Evolutionary conservation across 1,140 invertebrate genomes (phyloP).

Genomic region (Lethrus apterus): DNA sequence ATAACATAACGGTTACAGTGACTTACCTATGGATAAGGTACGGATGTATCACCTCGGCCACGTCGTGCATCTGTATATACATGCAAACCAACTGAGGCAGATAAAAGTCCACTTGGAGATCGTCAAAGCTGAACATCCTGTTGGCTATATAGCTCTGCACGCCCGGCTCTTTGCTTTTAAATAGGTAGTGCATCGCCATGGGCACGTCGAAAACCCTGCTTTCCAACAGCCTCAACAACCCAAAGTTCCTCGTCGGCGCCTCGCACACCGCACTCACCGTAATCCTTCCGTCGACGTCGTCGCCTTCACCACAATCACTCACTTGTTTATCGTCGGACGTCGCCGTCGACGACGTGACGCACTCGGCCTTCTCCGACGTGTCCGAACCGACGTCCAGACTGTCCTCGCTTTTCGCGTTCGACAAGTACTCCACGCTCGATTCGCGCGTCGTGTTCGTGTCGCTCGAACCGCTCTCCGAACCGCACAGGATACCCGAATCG

Average conservation of each 20-base stretch:
- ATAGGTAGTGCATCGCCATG: slow-evolving; percentile 95
- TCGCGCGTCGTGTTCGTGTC: slow-evolving; percentile 36
- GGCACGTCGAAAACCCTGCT: slow-evolving; percentile 96
- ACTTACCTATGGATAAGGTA: slow-evolving; percentile 85
- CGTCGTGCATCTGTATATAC: slow-evolving; percentile 96
- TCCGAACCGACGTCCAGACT: slow-evolving; percentile 61
- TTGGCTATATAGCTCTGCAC: slow-evolving; percentile 95
- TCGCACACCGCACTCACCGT: slow-evolving; percentile 5
- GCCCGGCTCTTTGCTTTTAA: slow-evolving; percentile 96
- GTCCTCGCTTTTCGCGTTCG: slow-evolving; percentile 52
- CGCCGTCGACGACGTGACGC: not conserved
- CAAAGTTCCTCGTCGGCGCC: slow-evolving; percentile 29
- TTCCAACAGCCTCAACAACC: slow-evolving; percentile 84
- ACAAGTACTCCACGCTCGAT: slow-evolving; percentile 42
- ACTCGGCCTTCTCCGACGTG: slow-evolving; percentile 34
- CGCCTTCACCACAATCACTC: slow-evolving; percentile 1
- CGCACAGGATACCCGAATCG: slow-evolving; percentile 75
- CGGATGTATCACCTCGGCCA: slow-evolving; percentile 89
- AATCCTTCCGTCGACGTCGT: too few species aligned
- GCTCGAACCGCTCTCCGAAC: slow-evolving; percentile 52
- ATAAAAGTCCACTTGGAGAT: slow-evolving; percentile 93
- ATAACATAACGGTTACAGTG: slow-evolving; percentile 5
- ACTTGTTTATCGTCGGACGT: slow-evolving; percentile 2
- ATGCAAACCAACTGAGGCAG: slow-evolving; percentile 95
- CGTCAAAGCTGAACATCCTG: slow-evolving; percentile 90